Conservation (phyloP, 2,797 vertebrate genomes). For the Babyrousa celebensis region DNA sequence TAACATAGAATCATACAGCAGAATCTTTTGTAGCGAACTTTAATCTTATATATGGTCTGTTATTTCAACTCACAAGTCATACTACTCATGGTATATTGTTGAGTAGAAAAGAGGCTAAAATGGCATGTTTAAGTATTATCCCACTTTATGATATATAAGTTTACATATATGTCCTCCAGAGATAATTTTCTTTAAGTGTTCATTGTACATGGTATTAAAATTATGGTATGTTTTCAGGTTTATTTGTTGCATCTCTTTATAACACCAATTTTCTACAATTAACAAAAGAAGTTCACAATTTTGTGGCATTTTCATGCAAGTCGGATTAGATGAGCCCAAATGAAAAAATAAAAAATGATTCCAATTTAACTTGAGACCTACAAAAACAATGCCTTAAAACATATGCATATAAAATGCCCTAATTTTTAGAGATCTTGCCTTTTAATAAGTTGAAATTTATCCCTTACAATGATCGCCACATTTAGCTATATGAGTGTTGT, state of each 20-base stretch:
- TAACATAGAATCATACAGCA: not conserved
- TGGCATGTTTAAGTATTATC: too few relatives aligned
- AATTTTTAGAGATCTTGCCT: conserved; percentile 6
- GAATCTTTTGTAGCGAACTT: not conserved
- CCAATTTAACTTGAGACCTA: not conserved
- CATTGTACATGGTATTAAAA: not conserved
- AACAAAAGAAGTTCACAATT: not conserved
- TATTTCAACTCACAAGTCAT: not conserved
- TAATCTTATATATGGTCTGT: not conserved
- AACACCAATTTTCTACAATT: not conserved
- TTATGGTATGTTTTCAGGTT: not conserved
- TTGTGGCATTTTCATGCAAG: not conserved
- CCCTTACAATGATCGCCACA: not conserved
- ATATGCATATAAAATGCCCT: not conserved
- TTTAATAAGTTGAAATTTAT: not conserved
- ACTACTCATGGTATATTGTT: not conserved
- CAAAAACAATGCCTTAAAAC: not conserved
- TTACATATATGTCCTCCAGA: not conserved
- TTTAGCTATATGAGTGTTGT: not conserved
- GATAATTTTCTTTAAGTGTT: not conserved
- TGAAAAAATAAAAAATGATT: not conserved
- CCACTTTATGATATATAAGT: not conserved
- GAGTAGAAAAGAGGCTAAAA: not conserved
- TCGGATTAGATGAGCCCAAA: not conserved
- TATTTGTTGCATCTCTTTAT: not conserved